Evolutionary conservation across 2,888 invertebrate genomes (phyloP).

Genomic region (Xanthorhoe designata): DNA sequence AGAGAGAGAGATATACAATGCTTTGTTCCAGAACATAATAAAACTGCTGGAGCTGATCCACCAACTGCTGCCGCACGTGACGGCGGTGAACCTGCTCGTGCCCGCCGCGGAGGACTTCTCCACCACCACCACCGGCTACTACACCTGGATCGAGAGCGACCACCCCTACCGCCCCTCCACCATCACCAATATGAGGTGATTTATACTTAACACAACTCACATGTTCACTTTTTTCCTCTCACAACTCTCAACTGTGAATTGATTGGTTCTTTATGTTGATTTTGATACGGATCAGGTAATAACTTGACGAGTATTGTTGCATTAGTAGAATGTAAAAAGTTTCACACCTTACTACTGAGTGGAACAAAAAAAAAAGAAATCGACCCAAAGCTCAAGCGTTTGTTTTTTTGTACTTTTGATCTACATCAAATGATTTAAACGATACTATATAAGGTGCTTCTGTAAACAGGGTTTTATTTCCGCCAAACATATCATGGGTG

Average conservation of each 20-base stretch:
- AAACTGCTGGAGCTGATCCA: slow-evolving; percentile 94
- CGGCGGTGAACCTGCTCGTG: slow-evolving; percentile 91
- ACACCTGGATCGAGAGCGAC: slow-evolving; percentile 97
- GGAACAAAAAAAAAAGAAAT: too few species aligned
- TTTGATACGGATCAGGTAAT: too few species aligned
- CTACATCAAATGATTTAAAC: too few species aligned
- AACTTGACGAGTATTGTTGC: too few species aligned
- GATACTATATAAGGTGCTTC: too few species aligned
- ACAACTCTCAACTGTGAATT: too few species aligned
- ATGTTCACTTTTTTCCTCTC: not conserved
- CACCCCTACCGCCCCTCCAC: slow-evolving; percentile 97
- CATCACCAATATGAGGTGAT: slow-evolving; percentile 92
- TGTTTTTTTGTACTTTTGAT: too few species aligned
- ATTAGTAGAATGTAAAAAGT: too few species aligned
- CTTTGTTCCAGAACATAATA: slow-evolving; percentile 90
- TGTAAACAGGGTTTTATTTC: slow-evolving; percentile 91
- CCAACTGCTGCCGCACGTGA: slow-evolving; percentile 94
- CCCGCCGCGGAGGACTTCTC: slow-evolving; percentile 62
- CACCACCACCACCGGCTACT: slow-evolving; percentile 93
- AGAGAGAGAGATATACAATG: not conserved
- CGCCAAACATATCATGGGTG: slow-evolving; percentile 95
- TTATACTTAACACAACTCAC: not conserved
- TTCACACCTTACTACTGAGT: too few species aligned
- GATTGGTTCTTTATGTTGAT: too few species aligned
- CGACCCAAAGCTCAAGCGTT: too few species aligned